phyloP scores from a whole-genome alignment of 2,888 invertebrate genomes.

The Xylocampa areola region DNA sequence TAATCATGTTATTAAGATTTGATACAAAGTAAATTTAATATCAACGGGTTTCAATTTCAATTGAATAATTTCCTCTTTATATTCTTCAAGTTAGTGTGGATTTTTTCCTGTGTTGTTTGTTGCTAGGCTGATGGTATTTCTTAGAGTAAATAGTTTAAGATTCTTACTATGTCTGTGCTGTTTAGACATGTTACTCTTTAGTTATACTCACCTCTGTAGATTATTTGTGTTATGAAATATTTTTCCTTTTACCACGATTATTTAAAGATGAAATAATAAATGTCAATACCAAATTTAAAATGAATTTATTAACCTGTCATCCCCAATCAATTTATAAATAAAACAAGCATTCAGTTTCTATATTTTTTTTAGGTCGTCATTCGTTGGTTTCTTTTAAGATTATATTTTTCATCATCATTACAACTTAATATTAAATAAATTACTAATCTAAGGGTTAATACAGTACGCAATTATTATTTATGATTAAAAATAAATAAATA shows the following conservation, averaged over 20 bases:
- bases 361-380: constrained; percentile 50
- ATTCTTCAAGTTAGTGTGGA: not conserved
- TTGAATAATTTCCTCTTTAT: not conserved
- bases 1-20: too few species aligned
- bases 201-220: too few species aligned
- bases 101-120: constrained; percentile 1
- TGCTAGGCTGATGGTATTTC: not conserved
- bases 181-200: not conserved
- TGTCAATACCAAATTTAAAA: constrained; percentile 49
- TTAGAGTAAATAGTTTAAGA: too few species aligned
- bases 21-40: too few species aligned
- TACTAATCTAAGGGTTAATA: constrained; percentile 52
- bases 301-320: constrained; percentile 56
- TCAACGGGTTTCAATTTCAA: too few species aligned
- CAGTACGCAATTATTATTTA: constrained; percentile 62
- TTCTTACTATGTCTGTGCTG: not conserved
- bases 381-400: constrained; percentile 48
- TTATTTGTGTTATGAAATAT: not conserved
- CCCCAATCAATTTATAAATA: constrained; percentile 49
- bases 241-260: not conserved
- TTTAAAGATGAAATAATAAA: constrained; percentile 47
- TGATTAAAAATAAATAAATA: constrained; percentile 69
- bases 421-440: constrained; percentile 48
- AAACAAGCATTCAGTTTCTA: constrained; percentile 53
- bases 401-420: constrained; percentile 62